Evolutionary conservation across 2,113 vertebrate genomes (phyloP).

Genomic region (Peromyscus californicus): DNA sequence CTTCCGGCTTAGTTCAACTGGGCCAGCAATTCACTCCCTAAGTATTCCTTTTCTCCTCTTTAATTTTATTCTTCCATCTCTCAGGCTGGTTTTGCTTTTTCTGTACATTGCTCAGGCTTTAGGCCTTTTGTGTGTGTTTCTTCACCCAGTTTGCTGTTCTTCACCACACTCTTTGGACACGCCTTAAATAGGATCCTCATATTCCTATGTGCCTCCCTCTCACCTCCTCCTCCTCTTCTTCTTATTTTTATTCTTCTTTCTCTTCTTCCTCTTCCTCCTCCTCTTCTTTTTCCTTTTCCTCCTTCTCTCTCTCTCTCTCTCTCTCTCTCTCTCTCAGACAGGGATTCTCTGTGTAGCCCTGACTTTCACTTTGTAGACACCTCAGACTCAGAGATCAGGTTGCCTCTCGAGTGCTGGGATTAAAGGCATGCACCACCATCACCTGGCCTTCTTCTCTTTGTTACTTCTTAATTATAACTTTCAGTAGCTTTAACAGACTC

Average conservation of each 20-base stretch:
- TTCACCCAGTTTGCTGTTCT: not conserved
- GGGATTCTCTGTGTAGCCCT: not conserved
- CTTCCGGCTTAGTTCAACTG: not conserved
- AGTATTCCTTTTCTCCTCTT: not conserved
- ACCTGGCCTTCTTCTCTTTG: not conserved
- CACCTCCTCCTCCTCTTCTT: fast-evolving
- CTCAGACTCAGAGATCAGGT: not conserved
- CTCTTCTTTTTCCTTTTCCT: no score
- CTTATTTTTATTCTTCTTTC: no score
- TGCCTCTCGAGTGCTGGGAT: not conserved
- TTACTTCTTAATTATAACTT: not conserved
- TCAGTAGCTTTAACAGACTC: not conserved
- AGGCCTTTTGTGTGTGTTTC: not conserved
- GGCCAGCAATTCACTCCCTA: not conserved
- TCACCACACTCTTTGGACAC: not conserved
- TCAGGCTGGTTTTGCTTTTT: not conserved
- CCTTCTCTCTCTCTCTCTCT: no score
- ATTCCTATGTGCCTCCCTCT: no score
- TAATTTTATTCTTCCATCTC: not conserved
- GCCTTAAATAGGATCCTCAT: no score
- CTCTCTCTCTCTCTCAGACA: not conserved
- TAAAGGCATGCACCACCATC: not conserved
- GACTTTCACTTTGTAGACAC: not conserved
- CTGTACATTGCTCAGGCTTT: no score
- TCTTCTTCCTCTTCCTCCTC: no score